Evolutionary conservation across 2,113 vertebrate species (phyloP), one percentile per base, ranked within the genome.

Genomic region (Tetrao urogallus): DNA sequence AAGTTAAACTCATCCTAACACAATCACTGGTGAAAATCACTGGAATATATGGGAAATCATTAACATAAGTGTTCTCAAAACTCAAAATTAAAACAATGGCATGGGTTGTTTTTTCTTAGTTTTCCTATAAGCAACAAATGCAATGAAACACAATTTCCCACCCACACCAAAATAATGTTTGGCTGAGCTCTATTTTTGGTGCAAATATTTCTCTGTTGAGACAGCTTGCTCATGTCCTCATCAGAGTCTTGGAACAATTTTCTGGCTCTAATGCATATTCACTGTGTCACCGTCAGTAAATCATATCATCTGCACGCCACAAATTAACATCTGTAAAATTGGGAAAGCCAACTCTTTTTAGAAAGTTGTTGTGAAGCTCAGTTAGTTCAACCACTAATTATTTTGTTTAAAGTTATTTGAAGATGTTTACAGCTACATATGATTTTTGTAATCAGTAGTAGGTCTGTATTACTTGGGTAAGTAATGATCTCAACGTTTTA

Each of bases 171-270:
- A 88, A 89, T 80, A 88, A 76, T 60, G 67, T 73, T 96, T 95
- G 89, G 89, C 81, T 89, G 84, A 77, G 84, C 75, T 80, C 78
- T 91, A 80, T 58, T 91, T 96, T 91, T 88, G 95, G 89, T 94
- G 69, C 22, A 88, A 94, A 94, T 91, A 83, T 83, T 93, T 94
- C 65, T 93, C 87, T 88, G 87, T 71, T 94, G 93, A 92, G 93
- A 77, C 77, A 91, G 84, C 67, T 93, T 93, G 65, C 79, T 82
- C 75, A 92, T 91, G 91, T 93, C 87, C 94, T 95, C 84, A 60
- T 34, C 11, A 1, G 54, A 89, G 92, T 27, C 84, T 80, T 94
- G 92, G 96, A 94, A 91, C 20, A 19, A 21, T 77, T 94, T 96
- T 92, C 94, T 96, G 95, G 95, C 78, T 94, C 73, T 80, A 66